Evolutionary conservation across 2,797 vertebrate species (phyloP), one percentile per base, ranked within the genome.

Genomic region (Tamandua tetradactyla): DNA sequence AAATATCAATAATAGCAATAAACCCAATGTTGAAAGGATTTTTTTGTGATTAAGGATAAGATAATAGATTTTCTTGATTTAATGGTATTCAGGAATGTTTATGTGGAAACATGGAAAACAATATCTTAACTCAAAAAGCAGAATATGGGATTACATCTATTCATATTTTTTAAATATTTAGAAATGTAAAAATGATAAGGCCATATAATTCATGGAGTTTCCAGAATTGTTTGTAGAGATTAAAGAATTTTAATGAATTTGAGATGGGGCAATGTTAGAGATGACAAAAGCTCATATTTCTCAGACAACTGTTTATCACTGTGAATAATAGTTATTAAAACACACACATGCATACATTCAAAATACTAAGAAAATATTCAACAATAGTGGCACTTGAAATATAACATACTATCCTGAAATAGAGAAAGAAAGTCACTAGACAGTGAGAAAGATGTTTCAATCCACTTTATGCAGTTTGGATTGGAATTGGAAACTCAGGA

Each of bases 41-140:
- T 86, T 22, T 7, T 82, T 93, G 49, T 44, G 55, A 71, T 47
- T 66, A 78, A 83, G n/a, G 44, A 68, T 40, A 90, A 30, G 79
- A 49, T n/a, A 80, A 40, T 9, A 94, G 12, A 62, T 95, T 72
- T 90, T 87, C 30, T n/a, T 69, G 6, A 62, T 78, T 87, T 75
- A 74, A 2, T 88, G 64, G 30, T 55, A 66, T 78, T 87, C 44
- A 81, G 30, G 20, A 6, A 83, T 59, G n/a, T 57, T 90, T 75
- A 42, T n/a, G 62, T 27, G 64, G 1, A 91, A 78, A 74, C 35
- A 75, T 37, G 17, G n/a, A 71, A 86, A 91, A 74, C 74, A 81
- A 49, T 5, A 62, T 76, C 2, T 89, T 90, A 81, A 85, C n/a
- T 92, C 8, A 79, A 89, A 87, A 87, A 44, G 32, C 2, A 66